Evolutionary conservation across 2,797 vertebrate species (phyloP).

Genomic region (Miichthys miiuy): DNA sequence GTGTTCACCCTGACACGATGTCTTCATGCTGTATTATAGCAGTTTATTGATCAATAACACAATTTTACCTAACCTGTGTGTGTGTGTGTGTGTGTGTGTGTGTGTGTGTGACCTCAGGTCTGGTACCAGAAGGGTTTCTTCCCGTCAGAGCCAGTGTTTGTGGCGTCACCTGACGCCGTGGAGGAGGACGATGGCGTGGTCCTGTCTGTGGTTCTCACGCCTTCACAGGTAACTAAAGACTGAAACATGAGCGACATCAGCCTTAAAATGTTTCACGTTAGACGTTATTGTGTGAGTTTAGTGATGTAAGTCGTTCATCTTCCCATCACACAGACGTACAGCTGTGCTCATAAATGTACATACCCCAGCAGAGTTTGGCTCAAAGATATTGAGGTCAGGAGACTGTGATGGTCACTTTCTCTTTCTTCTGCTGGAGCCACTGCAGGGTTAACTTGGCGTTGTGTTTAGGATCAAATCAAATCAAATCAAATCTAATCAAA

Average conservation of each 20-base stretch:
- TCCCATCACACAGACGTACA: no score
- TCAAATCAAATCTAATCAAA: no score
- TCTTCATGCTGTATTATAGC: no score
- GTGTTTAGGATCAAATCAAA: no score
- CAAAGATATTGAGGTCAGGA: no score
- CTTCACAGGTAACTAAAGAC: slow-evolving; percentile 84
- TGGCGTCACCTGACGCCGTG: slow-evolving; percentile 86
- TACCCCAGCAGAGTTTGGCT: no score
- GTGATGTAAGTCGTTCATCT: background rate
- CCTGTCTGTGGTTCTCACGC: slow-evolving; percentile 92
- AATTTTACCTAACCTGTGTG: background rate
- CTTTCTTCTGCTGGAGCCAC: no score
- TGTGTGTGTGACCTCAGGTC: slow-evolving; percentile 76
- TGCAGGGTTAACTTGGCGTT: no score
- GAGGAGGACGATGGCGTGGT: slow-evolving; percentile 93
- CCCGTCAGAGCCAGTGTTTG: slow-evolving; percentile 95
- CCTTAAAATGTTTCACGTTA: background rate
- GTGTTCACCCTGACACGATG: background rate
- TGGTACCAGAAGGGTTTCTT: slow-evolving; percentile 92
- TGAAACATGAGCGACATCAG: background rate
- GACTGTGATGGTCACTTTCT: no score
- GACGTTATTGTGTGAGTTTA: no score
- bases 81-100: slow-evolving; percentile 6
- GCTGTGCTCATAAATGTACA: no score
- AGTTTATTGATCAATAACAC: no score